Evolutionary conservation across 2,797 vertebrate genomes (phyloP), one percentile per base, ranked within the genome.

Genomic region (Astyanax mexicanus): DNA sequence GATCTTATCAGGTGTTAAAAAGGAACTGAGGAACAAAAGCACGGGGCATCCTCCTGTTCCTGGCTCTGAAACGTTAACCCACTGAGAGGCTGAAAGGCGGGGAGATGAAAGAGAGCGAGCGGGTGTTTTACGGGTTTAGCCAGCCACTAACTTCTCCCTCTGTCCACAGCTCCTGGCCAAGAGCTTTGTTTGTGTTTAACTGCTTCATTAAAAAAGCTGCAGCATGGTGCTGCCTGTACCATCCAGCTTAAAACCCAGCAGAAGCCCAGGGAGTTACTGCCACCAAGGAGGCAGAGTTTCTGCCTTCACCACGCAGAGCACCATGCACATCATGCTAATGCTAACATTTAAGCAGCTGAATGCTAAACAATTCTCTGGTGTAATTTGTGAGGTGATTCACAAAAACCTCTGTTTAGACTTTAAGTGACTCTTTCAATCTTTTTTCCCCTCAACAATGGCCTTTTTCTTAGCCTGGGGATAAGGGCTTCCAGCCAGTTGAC

Each of bases 1-100:
- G 75, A 83, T 85, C 81, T 78, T 80, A 85, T 82, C 82, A 84
- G 80, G 84, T 81, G 76, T 80, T 81, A 80, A 77, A 54, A 82
- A 79, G 80, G 69, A 55, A 61, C 67, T 5, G 12, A 32, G 55
- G 68, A 72, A 82, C 78, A 83, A 75, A 78, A 75, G 69, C 51
- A 10, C 19, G n/a, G 65, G 38, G 58, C 64, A 68, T 69, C 42
- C 47, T 77, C 52, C 69, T 29, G 55, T 52, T 73, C 73, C 44
- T 17, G 25, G 25, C 67, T 76, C 71, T 68, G 52, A 70, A 80
- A 75, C 58, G 25, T 61, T 70, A 74, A 40, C 73, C 51, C n/a
- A 19, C 61, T 62, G 40, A 25, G 42, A 70, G 72, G 42, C 8
- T 1, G 37, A 70, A 75, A 68, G 38, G 68, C 38, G n/a, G 32